Conservation (phyloP, 2,113 vertebrate species). For the Hipposideros armiger region DNA sequence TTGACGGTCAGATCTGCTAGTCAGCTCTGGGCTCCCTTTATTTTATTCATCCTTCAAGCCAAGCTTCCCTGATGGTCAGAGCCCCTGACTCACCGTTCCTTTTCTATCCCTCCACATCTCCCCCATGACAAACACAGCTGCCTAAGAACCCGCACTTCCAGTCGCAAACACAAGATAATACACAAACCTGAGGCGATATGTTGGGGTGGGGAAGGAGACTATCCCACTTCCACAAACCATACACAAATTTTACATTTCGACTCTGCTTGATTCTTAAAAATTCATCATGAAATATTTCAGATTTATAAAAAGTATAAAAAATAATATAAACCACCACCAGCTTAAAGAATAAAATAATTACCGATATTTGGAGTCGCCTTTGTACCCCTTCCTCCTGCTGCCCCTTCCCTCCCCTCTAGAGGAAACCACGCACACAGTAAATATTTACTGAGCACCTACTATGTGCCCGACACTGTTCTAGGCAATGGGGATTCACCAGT, state of each 20-base stretch:
- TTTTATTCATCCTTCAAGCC: neutral
- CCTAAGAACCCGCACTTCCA: neutral
- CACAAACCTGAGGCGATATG: neutral
- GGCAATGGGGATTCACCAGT: neutral
- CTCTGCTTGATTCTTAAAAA: neutral
- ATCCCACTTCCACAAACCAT: neutral
- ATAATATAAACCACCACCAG: neutral
- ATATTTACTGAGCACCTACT: slow-evolving; percentile 1
- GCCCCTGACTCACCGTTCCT: neutral
- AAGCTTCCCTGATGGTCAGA: neutral
- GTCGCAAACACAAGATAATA: too few species aligned
- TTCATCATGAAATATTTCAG: slow-evolving; percentile 27
- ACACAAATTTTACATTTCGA: neutral
- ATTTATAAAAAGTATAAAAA: neutral
- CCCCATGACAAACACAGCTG: neutral
- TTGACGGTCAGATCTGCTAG: neutral
- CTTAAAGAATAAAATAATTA: neutral
- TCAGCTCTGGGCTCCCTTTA: neutral
- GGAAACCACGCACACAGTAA: neutral
- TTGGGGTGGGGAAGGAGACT: neutral
- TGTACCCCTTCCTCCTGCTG: neutral
- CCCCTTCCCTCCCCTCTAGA: neutral
- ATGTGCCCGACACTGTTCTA: neutral
- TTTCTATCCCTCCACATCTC: neutral
- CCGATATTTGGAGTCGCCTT: neutral